Evolutionary conservation across 2,888 invertebrate genomes (phyloP), one percentile per base, ranked within the genome.

Genomic region (Calliscelio sp.): DNA sequence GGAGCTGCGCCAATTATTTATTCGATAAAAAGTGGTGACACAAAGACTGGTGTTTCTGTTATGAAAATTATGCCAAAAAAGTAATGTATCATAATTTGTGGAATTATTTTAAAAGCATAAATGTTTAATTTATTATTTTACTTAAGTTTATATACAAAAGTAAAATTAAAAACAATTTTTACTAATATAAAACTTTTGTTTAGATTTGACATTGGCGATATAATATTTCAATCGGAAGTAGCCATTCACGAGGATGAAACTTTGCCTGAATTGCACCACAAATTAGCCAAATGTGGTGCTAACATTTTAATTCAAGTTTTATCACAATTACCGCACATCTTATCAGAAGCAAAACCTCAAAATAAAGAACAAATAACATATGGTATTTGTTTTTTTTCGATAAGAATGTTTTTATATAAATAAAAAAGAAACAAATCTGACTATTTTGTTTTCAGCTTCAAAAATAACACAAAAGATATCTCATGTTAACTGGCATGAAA

Each of bases 1-100:
- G 99, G 99, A 6, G 98, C 99, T 10, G 97, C 98, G 0, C 99
- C 99, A 0, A 96, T 99, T 59, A 95, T 97, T 68, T 95, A 98
- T 93, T 95, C 98, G 0, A 93, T 99, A 65, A 95, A 98, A 89
- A 95, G 97, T 92, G 98, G 97, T 11, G 98, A 99, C 91, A 90
- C 92, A 11, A 93, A 94, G 86, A 97, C 98, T 8, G 99, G 98
- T 35, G 95, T 99, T 11, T 96, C 97, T 16, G 95, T 99, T 53
- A 98, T 98, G 97, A 96, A 95, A 93, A 97, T 99, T 85, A 95
- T 95, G 91, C 96, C 98, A 35, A 94, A 96, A 89, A 94, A 95
- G 92, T 94, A n/a, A n/a, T n/a, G n/a, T n/a, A n/a, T n/a, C n/a
- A n/a, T n/a, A n/a, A n/a, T n/a, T n/a, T n/a, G n/a, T n/a, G n/a